Base-by-base conservation (phyloP, 2,113 vertebrate genomes). In the Sorex araneus region DNA sequence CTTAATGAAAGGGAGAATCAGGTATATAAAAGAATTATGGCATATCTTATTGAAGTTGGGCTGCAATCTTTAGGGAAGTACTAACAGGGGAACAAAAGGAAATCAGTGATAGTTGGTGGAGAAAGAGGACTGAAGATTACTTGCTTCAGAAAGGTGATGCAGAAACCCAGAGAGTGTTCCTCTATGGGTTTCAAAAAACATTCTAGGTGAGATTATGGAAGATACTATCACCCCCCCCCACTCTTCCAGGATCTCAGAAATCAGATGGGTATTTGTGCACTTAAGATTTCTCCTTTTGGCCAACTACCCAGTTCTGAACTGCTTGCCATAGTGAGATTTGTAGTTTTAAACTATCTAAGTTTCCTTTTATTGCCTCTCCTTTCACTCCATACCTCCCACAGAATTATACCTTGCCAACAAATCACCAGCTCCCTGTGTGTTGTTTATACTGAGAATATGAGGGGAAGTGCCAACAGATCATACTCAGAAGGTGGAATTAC, bases 361-460 rank as follows among this genome's bases (percentile, higher is more conserved):
- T 92, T 94, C 90, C 92, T 95, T 96, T 95, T 95, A 95, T 94
- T 93, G 83, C 94, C 45, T 95, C 92, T 63, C 79, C 76, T 81
- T 87, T 84, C 47, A 30, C 73, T 96, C 34, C 78, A 36, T 91
- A 82, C 91, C 80, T 94, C 96, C 93, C 95, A 91, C 89, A 80
- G 85, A 91, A 92, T 79, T 45, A 93, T 66, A 78, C 47, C 21
- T 57, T 82, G 89, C 92, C 92, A 95, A 70, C 67, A 93, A 80
- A 84, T 70, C 86, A 40, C 73, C 50, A 3, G 3, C 89, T 78
- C 67, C 71, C 73, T 70, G 19, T 32, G 36, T 8, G 15, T 75
- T 94, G 84, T 95, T 95, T 87, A 87, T 64, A 60, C 54, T 28
- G 66, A 93, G 86, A n/a, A 47, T 2, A 27, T 78, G 84, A 54